These are phyloP conservation scores for Phoeniculus purpureus DNA, from an alignment of 2,797 vertebrate species.

Conservation along the genomic window DNA sequence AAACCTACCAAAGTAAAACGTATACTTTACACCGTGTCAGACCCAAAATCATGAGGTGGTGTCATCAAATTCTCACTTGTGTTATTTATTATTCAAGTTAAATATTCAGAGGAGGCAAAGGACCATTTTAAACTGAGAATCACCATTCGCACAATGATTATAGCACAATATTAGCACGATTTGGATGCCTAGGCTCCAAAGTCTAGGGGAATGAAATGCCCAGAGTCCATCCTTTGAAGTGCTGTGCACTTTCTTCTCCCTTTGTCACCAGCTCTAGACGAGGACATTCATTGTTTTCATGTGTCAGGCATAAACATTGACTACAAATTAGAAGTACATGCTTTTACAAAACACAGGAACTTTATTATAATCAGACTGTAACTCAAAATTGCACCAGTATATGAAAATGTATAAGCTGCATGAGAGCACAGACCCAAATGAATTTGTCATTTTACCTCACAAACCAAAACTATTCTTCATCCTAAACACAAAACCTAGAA, in stretches of 20 bases:
- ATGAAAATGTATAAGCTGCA: constrained; percentile 39
- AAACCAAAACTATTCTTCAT: constrained; percentile 2
- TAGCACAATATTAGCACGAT: background rate
- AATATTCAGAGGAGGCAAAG: background rate
- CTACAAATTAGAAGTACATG: constrained; percentile 51
- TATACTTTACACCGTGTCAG: background rate
- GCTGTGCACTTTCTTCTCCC: background rate
- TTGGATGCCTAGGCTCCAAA: background rate
- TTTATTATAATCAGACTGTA: constrained; percentile 41
- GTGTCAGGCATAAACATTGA: background rate
- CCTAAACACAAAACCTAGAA: background rate
- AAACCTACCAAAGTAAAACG: background rate
- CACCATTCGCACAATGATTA: background rate
- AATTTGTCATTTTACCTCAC: constrained; percentile 32
- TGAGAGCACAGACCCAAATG: background rate
- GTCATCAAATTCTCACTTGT: background rate
- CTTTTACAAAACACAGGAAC: constrained; percentile 28
- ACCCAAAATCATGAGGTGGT: background rate
- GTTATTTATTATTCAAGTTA: background rate
- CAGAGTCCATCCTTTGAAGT: background rate
- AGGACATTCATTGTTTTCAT: constrained; percentile 25
- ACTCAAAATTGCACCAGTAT: constrained; percentile 13
- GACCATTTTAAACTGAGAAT: background rate
- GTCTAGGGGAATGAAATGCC: background rate
- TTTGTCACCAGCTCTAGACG: constrained; percentile 45